These are phyloP conservation scores for Lucifuga dentata DNA, from an alignment of 2,113 vertebrate species.

Conservation along the genomic window DNA sequence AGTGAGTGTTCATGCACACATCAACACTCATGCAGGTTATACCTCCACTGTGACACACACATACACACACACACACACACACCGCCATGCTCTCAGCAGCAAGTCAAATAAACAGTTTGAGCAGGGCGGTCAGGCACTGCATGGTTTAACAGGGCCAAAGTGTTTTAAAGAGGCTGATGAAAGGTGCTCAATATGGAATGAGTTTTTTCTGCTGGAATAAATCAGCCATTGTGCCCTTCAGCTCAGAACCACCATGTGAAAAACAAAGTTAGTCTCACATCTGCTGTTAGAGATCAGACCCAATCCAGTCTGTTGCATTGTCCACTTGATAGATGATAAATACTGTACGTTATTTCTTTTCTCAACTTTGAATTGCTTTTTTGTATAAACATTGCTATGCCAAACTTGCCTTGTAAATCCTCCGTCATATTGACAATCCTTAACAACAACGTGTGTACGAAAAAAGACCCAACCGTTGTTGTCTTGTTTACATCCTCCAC, in stretches of 20 bases:
- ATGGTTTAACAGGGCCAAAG: constrained; percentile 75
- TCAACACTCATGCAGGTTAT: constrained; percentile 1
- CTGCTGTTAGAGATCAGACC: background rate
- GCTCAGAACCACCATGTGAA: constrained; percentile 6
- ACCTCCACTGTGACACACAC: constrained; percentile 6
- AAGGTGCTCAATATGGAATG: constrained; percentile 54
- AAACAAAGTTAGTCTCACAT: constrained; percentile 1
- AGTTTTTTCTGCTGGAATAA: constrained; percentile 39
- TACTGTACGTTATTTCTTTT: too few relatives aligned
- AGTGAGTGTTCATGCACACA: constrained; percentile 17
- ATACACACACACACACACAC: constrained; percentile 38
- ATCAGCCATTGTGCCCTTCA: constrained; percentile 43
- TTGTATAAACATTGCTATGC: too few relatives aligned
- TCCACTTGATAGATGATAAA: too few relatives aligned
- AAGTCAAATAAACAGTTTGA: constrained; percentile 79
- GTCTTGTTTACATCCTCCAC: too few relatives aligned
- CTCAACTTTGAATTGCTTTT: too few relatives aligned
- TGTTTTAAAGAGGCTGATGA: constrained; percentile 79
- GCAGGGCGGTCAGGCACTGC: constrained; percentile 59
- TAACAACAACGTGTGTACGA: too few relatives aligned
- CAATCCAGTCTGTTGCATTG: background rate
- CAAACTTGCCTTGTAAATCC: too few relatives aligned
- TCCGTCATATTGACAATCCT: too few relatives aligned
- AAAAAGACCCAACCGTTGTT: too few relatives aligned
- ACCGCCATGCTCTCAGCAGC: constrained; percentile 49